Percentiles rank a stretch among this genome's conserved stretches.
phyloP scores from a whole-genome alignment of 2,888 invertebrate genomes.

The Diplolepis rosae region DNA sequence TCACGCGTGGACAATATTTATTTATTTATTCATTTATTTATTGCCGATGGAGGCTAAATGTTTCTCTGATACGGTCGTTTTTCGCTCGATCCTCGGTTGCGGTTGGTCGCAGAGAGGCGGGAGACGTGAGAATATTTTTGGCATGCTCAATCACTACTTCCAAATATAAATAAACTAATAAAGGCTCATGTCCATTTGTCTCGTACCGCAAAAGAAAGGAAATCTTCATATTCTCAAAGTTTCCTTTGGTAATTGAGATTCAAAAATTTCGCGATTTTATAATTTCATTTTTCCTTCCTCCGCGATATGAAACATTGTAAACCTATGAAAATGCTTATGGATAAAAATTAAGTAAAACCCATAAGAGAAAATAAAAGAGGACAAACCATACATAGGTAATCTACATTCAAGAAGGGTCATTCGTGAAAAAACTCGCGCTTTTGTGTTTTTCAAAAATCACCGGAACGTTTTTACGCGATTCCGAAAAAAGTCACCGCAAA shows the following conservation, averaged over 20 bases:
- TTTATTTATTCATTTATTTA: too few species aligned
- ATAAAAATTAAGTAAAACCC: slow-evolving; percentile 59
- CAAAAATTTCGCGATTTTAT: not conserved
- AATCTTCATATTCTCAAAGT: not conserved
- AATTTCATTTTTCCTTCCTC: slow-evolving; percentile 43
- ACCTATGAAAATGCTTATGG: slow-evolving; percentile 69
- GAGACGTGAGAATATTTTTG: slow-evolving; percentile 73
- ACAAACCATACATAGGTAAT: slow-evolving; percentile 29
- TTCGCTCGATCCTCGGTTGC: slow-evolving; percentile 68
- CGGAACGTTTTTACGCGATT: not conserved
- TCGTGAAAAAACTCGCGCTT: slow-evolving; percentile 54
- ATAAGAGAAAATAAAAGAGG: slow-evolving; percentile 36
- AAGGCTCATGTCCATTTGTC: slow-evolving; percentile 70
- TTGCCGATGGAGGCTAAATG: slow-evolving; percentile 45
- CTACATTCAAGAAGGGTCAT: slow-evolving; percentile 14
- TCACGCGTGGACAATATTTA: slow-evolving; percentile 53
- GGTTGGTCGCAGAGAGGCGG: slow-evolving; percentile 72
- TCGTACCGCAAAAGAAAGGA: slow-evolving; percentile 53
- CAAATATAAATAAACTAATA: slow-evolving; percentile 71
- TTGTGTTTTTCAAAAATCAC: slow-evolving; percentile 42
- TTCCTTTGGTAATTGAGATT: not conserved
- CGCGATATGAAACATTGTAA: slow-evolving; percentile 65
- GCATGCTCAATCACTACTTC: slow-evolving; percentile 74
- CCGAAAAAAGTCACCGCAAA: slow-evolving; percentile 47
- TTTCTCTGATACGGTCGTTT: slow-evolving; percentile 53